A percentile compares a stretch with the other conserved stretches of the same genome.
phyloP scores from a whole-genome alignment of 2,797 vertebrate genomes.

The Holocentrus rufus region DNA sequence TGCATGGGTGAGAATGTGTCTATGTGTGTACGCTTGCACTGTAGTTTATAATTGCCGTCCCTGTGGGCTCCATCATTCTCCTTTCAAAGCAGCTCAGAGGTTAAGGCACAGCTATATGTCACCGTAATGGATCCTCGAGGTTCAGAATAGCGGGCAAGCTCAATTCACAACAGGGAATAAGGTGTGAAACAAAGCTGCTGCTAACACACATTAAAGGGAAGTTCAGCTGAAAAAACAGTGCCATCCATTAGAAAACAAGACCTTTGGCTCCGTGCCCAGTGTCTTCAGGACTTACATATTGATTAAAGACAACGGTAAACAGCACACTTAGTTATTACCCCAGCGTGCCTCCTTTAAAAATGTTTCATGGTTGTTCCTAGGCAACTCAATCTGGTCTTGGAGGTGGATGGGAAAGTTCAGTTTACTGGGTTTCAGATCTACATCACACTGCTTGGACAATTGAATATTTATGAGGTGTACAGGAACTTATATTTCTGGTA shows the following conservation, averaged over 20 bases:
- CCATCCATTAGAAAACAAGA: constrained; percentile 57
- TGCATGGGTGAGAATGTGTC: constrained; percentile 9
- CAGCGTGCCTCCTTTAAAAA: constrained; percentile 47
- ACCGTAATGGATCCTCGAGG: constrained; percentile 43
- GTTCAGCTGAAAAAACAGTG: constrained; percentile 37
- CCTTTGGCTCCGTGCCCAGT: constrained; percentile 51
- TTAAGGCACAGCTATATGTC: constrained; percentile 44
- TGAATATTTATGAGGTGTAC: constrained; percentile 15
- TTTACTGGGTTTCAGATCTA: constrained; percentile 36
- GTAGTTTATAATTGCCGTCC: constrained; percentile 22
- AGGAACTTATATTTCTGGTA: constrained; percentile 23
- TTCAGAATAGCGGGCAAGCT: constrained; percentile 31
- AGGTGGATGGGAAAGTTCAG: constrained; percentile 55
- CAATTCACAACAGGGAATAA: constrained; percentile 34
- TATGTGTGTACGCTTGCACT: neutral
- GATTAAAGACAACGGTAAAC: constrained; percentile 51
- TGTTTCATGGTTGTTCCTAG: constrained; percentile 56
- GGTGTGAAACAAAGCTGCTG: constrained; percentile 37
- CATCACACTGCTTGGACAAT: constrained; percentile 16
- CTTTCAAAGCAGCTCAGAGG: constrained; percentile 40
- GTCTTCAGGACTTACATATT: constrained; percentile 41
- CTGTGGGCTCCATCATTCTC: constrained; percentile 25
- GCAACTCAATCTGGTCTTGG: constrained; percentile 28
- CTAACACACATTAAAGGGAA: constrained; percentile 38
- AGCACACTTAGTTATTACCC: constrained; percentile 59